Evolutionary conservation across 2,113 vertebrate genomes (phyloP).

Genomic region (Ondatra zibethicus): DNA sequence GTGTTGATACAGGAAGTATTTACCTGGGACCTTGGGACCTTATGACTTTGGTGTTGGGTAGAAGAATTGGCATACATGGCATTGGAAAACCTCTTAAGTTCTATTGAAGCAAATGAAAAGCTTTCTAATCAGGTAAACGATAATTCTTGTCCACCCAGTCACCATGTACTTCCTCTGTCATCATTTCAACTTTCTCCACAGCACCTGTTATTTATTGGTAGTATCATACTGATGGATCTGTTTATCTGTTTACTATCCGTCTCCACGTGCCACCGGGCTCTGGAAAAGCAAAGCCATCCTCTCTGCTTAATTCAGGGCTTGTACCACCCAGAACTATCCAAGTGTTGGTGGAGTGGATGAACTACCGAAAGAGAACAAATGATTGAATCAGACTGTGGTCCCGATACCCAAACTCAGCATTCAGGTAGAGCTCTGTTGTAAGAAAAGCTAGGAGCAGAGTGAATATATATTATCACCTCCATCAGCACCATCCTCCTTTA

Average conservation of each 20-base stretch:
- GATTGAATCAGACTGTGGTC: neutral
- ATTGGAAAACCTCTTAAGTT: neutral
- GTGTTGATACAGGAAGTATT: neutral
- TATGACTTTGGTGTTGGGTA: neutral
- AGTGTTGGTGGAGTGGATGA: constrained; percentile 2
- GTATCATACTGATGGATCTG: neutral
- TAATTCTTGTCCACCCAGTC: neutral
- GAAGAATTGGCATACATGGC: neutral
- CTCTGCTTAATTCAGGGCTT: neutral
- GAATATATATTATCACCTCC: constrained; percentile 17
- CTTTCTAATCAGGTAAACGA: neutral
- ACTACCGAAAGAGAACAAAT: neutral
- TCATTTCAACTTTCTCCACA: neutral
- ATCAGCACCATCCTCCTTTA: neutral
- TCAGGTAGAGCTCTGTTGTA: neutral
- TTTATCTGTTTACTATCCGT: neutral
- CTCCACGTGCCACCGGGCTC: neutral
- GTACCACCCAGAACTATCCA: neutral
- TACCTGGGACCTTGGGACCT: neutral
- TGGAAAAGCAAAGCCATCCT: neutral
- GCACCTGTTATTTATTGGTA: neutral
- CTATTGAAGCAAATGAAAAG: constrained; percentile 21
- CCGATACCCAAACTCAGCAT: constrained; percentile 11
- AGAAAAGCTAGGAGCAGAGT: neutral
- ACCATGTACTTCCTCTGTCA: neutral